Evolutionary conservation across 2,113 vertebrate genomes (phyloP).

Genomic region (Clarias macrocephalus): DNA sequence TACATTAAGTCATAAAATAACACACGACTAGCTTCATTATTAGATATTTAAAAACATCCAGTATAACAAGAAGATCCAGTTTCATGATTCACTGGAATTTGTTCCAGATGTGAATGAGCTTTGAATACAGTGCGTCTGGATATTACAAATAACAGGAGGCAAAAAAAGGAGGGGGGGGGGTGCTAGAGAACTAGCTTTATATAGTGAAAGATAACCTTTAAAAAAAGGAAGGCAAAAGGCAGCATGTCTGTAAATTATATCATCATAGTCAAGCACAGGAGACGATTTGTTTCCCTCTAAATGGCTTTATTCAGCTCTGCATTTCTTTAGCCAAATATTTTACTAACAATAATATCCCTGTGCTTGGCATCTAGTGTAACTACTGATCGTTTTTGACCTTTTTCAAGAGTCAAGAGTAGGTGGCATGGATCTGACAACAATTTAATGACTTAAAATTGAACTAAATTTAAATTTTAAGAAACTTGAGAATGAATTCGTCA

Average conservation of each 20-base stretch:
- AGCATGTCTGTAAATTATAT: neutral
- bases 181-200: neutral
- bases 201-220: neutral
- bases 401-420: neutral
- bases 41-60: neutral
- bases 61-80: neutral
- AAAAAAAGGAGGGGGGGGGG: neutral
- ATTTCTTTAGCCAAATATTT: neutral
- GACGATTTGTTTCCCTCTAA: neutral
- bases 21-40: neutral
- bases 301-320: neutral
- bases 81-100: constrained; percentile 7
- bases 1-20: neutral
- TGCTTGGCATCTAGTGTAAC: neutral
- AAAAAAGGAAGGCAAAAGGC: neutral
- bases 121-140: neutral
- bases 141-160: neutral
- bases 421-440: neutral
- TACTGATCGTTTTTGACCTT: neutral
- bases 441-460: neutral
- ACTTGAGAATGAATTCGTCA: neutral
- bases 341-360: neutral
- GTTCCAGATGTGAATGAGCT: neutral
- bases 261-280: neutral
- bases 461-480: neutral